These are phyloP conservation scores for Pseudomyrmex concolor DNA, from an alignment of 1,140 invertebrate genomes.

Conservation along the genomic window DNA sequence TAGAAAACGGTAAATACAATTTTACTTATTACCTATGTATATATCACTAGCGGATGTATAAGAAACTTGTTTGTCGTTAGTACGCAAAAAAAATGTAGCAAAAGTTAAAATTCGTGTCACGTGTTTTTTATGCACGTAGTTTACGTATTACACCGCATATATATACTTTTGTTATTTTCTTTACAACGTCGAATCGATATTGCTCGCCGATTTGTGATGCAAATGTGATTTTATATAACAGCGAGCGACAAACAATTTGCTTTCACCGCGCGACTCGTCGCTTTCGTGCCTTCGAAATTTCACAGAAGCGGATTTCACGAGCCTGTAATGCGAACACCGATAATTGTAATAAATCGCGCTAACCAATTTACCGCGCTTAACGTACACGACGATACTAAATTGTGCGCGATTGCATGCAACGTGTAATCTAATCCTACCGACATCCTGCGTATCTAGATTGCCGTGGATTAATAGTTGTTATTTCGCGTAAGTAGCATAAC, in stretches of 20 bases:
- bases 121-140: too few relatives aligned
- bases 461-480: conserved; percentile 53
- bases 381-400: conserved; percentile 54
- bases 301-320: conserved; percentile 53
- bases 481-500: conserved; percentile 45
- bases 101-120: conserved; percentile 17
- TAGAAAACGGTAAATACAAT: background rate
- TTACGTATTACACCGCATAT: background rate
- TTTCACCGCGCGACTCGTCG: conserved; percentile 44
- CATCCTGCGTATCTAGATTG: conserved; percentile 56
- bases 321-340: conserved; percentile 34
- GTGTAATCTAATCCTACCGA: conserved; percentile 53
- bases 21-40: background rate
- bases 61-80: conserved; percentile 4
- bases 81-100: background rate
- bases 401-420: conserved; percentile 47
- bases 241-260: conserved; percentile 35
- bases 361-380: conserved; percentile 48
- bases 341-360: conserved; percentile 56
- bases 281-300: conserved; percentile 52
- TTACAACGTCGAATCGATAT: conserved; percentile 17
- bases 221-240: conserved; percentile 50
- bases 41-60: background rate
- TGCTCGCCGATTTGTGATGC: conserved; percentile 32
- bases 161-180: background rate